Conservation (phyloP, 2,888 invertebrate genomes). For the Hermaeophaga mercurialis region DNA sequence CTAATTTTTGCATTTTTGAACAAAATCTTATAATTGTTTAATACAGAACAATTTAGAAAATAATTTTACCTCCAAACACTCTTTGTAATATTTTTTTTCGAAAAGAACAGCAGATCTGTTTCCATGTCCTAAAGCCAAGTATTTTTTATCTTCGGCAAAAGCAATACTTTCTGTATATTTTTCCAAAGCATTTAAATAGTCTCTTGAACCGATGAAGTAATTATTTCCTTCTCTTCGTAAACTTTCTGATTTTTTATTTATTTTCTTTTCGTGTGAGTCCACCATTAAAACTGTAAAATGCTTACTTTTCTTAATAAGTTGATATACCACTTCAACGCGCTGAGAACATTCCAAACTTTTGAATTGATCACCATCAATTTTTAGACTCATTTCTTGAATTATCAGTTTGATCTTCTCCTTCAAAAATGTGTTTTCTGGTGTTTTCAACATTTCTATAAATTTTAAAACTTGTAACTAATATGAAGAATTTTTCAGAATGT, state of each 20-base stretch:
- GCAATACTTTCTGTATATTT: constrained; percentile 68
- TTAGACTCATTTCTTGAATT: constrained; percentile 7
- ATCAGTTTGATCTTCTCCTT: constrained; percentile 3
- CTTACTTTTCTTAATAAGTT: constrained; percentile 1
- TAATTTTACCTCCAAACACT: constrained; percentile 64
- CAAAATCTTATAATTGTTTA: too few species aligned
- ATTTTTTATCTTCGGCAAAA: constrained; percentile 63
- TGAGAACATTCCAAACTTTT: background rate
- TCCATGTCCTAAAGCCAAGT: constrained; percentile 67
- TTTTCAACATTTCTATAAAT: constrained; percentile 6
- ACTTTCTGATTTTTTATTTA: constrained; percentile 1
- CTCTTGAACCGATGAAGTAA: background rate
- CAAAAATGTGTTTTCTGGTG: background rate
- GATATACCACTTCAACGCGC: constrained; percentile 17
- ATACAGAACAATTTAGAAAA: too few species aligned
- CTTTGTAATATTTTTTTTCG: constrained; percentile 65
- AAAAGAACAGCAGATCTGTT: constrained; percentile 74
- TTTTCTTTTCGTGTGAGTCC: constrained; percentile 9
- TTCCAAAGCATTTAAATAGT: constrained; percentile 41
- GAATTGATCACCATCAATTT: constrained; percentile 6
- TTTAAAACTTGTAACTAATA: too few species aligned
- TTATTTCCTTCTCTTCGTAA: constrained; percentile 15
- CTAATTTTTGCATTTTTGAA: too few species aligned
- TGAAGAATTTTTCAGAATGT: too few species aligned
- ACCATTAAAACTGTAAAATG: constrained; percentile 1